A percentile compares a stretch with the other conserved stretches of the same genome.
These are phyloP conservation scores for Benitochromis conjunctus DNA, from an alignment of 2,113 vertebrate species.

Conservation along the genomic window DNA sequence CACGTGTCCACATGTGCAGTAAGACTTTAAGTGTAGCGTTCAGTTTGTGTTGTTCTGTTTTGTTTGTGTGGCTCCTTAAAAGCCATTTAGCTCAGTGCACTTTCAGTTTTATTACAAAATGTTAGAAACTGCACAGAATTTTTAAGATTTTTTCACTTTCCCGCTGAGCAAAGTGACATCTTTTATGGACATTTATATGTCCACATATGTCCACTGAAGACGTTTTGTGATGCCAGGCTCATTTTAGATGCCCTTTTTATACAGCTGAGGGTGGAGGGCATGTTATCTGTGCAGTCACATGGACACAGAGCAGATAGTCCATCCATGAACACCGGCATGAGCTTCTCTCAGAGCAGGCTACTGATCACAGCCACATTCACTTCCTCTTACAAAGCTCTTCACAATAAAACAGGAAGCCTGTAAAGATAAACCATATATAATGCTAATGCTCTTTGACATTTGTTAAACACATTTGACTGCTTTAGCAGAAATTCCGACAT, in stretches of 20 bases:
- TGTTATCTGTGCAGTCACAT: neutral
- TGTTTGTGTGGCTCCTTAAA: neutral
- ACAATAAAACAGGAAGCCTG: neutral
- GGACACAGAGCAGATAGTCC: neutral
- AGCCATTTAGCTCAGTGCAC: neutral
- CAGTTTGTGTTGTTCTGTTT: neutral
- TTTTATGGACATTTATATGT: too few relatives aligned
- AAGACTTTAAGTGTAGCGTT: neutral
- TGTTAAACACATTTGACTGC: neutral
- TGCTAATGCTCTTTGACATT: neutral
- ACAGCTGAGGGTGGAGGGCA: neutral
- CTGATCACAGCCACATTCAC: neutral
- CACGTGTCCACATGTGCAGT: neutral
- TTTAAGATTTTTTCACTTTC: too few relatives aligned
- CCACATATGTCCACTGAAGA: too few relatives aligned
- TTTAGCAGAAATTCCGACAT: neutral
- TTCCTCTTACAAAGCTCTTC: neutral
- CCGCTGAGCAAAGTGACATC: too few relatives aligned
- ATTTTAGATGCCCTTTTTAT: accelerated
- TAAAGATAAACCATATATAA: neutral
- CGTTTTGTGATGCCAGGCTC: neutral
- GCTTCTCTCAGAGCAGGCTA: neutral
- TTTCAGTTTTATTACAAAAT: neutral
- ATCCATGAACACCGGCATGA: neutral
- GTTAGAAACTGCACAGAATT: neutral